Conservation (phyloP, 2,888 invertebrate species). For the Pycnomerus fuliginosus region DNA sequence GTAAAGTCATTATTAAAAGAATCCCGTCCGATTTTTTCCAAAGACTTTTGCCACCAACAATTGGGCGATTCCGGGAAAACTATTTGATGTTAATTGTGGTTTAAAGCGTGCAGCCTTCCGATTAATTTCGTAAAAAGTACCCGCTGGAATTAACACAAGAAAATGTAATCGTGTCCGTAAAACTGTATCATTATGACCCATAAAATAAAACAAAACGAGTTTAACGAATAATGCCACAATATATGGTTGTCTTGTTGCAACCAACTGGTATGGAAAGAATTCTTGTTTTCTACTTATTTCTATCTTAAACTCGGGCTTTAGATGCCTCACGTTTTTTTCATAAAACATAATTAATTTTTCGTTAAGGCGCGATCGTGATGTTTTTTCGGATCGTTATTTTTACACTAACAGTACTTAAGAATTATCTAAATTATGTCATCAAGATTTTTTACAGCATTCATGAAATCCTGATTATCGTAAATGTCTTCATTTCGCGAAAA, state of each 20-base stretch:
- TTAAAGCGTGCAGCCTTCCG: constrained; percentile 10
- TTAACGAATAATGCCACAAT: constrained; percentile 12
- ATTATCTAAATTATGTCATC: constrained; percentile 14
- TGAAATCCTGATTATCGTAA: no score
- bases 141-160: constrained; percentile 2
- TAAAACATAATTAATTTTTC: no score
- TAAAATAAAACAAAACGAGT: constrained; percentile 16
- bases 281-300: constrained; percentile 11
- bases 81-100: no score
- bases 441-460: no score
- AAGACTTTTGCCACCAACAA: constrained; percentile 7
- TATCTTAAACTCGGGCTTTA: no score
- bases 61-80: constrained; percentile 13
- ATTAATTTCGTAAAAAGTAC: neutral
- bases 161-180: constrained; percentile 8
- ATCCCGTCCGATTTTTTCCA: constrained; percentile 15
- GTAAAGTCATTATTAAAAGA: constrained; percentile 19
- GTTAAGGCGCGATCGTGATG: no score
- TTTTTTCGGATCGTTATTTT: no score
- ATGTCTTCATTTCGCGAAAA: no score
- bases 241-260: constrained; percentile 9
- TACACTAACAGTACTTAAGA: no score
- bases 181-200: constrained; percentile 18
- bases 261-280: constrained; percentile 12
- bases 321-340: no score